Base-by-base conservation (phyloP, 2,888 invertebrate genomes). In the Parelbella ahira region DNA sequence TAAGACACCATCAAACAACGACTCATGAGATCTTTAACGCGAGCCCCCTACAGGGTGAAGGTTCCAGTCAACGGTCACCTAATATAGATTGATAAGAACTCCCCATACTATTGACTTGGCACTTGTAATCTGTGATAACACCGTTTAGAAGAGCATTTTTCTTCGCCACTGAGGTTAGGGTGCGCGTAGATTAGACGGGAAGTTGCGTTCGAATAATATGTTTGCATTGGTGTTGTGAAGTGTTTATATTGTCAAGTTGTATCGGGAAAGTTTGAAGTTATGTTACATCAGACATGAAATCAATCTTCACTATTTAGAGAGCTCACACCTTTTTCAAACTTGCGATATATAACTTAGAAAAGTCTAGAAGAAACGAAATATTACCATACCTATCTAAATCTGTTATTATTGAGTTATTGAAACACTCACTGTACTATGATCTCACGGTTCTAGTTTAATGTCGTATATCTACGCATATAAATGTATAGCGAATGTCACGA, bases 71-170 rank as follows among this genome's bases (percentile, higher is more conserved):
- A 25, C 48, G 54, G 50, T 50, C 56, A 56, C 51, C 57, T 63
- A 61, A 63, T 64, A 52, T 56, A 59, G 62, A 66, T 63, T 64
- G 66, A 68, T 66, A 66, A 62, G 63, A 47, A 47, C 45, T 37
- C 48, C 49, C 56, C 27, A 25, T 27, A 33, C 41, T 27, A 41
- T 41, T 41, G 33, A 33, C 33, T 56, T 53, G 56, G 37, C 48
- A 48, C 49, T 37, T 55, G 60, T 61, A 61, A 63, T 63, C 60
- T 41, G 44, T 54, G 58, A 58, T 57, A 57, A 49, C 54, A 44
- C 39, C 41, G 25, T 41, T 41, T 33, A 41, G 41, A 46, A 47
- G 39, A 51, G 45, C 41, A 44, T 47, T 51, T 51, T 52, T 53
- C 41, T 41, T 20, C 27, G 5, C 24, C 10, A 8, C 6, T 27